phyloP scores from a whole-genome alignment of 2,797 vertebrate species.

The Smutsia temminckii region DNA sequence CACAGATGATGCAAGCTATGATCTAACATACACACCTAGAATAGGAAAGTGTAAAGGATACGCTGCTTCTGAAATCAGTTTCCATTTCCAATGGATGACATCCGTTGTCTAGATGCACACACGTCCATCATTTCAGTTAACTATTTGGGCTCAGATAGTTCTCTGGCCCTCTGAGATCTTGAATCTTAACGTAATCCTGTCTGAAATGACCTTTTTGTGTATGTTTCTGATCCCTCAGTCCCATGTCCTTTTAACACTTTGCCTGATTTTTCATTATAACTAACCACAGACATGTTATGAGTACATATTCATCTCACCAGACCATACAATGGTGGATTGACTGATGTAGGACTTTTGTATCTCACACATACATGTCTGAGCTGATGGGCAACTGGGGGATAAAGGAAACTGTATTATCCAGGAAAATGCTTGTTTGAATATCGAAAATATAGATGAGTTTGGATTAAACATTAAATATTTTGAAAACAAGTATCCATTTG shows the following conservation, averaged over 20 bases:
- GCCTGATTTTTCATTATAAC: background rate
- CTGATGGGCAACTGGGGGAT: background rate
- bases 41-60: background rate
- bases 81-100: background rate
- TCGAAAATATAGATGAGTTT: background rate
- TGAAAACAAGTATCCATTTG: background rate
- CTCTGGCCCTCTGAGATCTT: background rate
- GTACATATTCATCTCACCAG: background rate
- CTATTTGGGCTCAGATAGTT: background rate
- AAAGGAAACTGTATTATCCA: background rate
- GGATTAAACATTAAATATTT: background rate
- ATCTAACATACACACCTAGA: accelerated
- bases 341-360: background rate
- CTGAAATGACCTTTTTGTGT: background rate
- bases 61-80: background rate
- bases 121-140: background rate
- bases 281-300: background rate
- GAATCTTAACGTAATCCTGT: no score
- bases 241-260: background rate
- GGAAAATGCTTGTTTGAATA: background rate
- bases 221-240: background rate
- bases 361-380: background rate
- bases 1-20: background rate
- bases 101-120: background rate
- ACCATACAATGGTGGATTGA: background rate